Evolutionary conservation across 2,797 vertebrate genomes (phyloP).

Genomic region (Protonibea diacanthus): DNA sequence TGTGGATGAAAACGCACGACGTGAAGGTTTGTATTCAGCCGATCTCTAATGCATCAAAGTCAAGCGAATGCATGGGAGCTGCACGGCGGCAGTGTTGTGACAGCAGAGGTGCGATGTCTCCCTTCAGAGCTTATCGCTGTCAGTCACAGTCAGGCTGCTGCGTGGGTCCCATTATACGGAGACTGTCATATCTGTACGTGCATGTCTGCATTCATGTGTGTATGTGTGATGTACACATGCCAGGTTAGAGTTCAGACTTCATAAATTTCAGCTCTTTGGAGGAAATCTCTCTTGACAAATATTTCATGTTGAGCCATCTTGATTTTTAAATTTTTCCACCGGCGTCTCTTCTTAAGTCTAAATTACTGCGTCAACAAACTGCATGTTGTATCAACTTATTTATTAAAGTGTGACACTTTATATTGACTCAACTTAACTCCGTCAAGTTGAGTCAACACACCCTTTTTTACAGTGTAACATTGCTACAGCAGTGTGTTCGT

Average conservation of each 20-base stretch:
- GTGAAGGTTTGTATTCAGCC: not conserved
- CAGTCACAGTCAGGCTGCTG: constrained; percentile 51
- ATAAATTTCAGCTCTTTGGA: no score
- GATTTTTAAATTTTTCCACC: no score
- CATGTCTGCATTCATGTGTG: constrained; percentile 19
- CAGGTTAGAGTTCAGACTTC: no score
- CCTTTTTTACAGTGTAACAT: not conserved
- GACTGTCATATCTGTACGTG: constrained; percentile 39
- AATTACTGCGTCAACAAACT: no score
- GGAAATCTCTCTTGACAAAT: no score
- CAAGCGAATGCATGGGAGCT: constrained; percentile 19
- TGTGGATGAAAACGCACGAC: not conserved
- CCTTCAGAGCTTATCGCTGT: constrained; percentile 54
- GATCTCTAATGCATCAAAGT: constrained; percentile 17
- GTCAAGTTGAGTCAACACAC: no score
- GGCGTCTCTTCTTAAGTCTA: no score
- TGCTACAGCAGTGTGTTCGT: constrained; percentile 12
- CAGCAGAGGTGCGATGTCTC: constrained; percentile 47
- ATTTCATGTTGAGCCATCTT: no score
- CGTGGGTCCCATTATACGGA: constrained; percentile 23
- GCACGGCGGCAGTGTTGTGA: constrained; percentile 8
- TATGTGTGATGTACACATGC: not conserved
- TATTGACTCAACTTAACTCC: no score
- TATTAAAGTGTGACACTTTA: no score
- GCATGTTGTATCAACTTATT: no score